phyloP scores from a whole-genome alignment of 2,797 vertebrate genomes.

The Liasis olivaceus region DNA sequence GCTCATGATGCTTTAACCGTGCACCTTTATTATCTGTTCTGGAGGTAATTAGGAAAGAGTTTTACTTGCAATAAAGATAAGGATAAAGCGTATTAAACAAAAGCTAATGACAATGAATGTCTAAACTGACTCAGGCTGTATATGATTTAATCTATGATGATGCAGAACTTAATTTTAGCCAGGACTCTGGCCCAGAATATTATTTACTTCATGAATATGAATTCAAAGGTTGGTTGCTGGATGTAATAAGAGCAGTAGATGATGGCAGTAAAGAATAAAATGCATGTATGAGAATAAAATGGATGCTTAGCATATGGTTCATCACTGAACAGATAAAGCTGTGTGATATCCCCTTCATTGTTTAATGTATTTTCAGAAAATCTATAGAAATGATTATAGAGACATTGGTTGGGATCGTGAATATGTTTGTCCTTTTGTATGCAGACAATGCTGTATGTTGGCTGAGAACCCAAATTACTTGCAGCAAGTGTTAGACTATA shows the following conservation, averaged over 20 bases:
- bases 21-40: slow-evolving; percentile 15
- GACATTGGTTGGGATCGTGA: not conserved
- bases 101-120: not conserved
- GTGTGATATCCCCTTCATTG: not conserved
- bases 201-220: not conserved
- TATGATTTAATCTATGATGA: not conserved
- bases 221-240: not conserved
- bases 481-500: not conserved
- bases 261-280: not conserved
- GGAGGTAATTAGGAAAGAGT: slow-evolving; percentile 23
- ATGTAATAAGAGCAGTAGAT: not conserved
- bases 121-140: not conserved
- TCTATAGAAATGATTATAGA: not conserved
- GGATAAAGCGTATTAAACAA: fast-evolving
- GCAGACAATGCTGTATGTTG: not conserved
- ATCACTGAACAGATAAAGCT: not conserved
- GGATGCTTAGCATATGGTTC: not conserved
- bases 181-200: not conserved
- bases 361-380: not conserved
- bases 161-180: not conserved
- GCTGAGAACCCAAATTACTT: not conserved
- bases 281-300: not conserved
- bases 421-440: not conserved
- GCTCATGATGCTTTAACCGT: not conserved
- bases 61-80: slow-evolving; percentile 50